Evolutionary conservation across 2,113 vertebrate species (phyloP).

Genomic region (Atrichornis clamosus): DNA sequence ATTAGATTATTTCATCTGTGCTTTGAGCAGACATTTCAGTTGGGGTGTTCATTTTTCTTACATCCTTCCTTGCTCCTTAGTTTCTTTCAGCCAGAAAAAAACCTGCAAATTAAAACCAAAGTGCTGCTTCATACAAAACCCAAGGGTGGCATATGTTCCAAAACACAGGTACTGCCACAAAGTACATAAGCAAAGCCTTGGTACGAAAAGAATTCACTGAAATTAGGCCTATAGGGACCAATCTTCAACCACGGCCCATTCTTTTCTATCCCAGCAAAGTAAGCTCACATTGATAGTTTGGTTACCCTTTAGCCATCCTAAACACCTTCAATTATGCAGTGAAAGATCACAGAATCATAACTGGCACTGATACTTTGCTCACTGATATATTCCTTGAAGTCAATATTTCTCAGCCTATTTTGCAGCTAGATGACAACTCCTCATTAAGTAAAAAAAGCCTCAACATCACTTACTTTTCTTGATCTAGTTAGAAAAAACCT

Average conservation of each 20-base stretch:
- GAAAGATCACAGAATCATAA: background rate
- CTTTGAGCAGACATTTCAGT: background rate
- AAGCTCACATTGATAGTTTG: background rate
- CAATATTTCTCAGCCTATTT: background rate
- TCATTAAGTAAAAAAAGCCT: background rate
- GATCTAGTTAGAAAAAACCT: background rate
- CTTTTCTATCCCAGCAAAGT: background rate
- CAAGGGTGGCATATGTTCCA: background rate
- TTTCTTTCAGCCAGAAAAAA: background rate
- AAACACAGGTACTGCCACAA: background rate
- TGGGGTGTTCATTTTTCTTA: background rate
- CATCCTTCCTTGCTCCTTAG: background rate
- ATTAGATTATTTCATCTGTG: background rate
- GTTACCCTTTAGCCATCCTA: background rate
- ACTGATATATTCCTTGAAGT: background rate
- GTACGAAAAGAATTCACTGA: background rate
- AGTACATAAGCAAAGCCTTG: accelerated
- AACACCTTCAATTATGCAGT: background rate
- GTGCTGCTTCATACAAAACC: background rate
- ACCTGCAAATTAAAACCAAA: background rate
- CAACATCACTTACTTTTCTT: background rate
- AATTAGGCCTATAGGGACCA: background rate
- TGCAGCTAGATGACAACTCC: background rate
- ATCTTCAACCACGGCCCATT: background rate
- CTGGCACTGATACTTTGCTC: background rate